phyloP scores from a whole-genome alignment of 1,140 invertebrate genomes.

The Nasonia vitripennis region DNA sequence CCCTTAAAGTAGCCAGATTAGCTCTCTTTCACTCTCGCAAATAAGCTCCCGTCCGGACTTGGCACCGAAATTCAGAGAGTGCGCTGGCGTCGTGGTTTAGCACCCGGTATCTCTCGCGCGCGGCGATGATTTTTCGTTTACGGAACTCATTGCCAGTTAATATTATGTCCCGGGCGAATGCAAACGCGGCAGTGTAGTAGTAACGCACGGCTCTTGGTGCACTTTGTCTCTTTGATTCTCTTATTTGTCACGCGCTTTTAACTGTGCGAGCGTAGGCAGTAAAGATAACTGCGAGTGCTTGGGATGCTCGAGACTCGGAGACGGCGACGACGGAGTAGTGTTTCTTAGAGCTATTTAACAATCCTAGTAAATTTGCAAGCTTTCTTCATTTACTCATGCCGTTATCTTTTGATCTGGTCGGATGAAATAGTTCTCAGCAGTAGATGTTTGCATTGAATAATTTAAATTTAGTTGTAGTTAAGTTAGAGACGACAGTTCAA shows the following conservation, averaged over 20 bases:
- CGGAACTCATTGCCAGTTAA: background rate
- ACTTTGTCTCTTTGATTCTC: background rate
- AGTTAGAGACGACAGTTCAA: background rate
- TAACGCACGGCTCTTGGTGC: background rate
- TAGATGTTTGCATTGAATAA: background rate
- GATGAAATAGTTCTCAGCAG: background rate
- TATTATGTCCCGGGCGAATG: too few species aligned
- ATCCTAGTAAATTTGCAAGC: background rate
- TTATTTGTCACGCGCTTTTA: background rate
- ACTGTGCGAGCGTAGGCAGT: background rate
- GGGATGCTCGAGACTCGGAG: too few species aligned
- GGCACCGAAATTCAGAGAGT: background rate
- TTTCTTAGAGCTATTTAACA: background rate
- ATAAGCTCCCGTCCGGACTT: background rate
- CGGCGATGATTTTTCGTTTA: background rate
- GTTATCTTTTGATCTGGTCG: too few species aligned
- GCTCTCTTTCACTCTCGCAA: background rate
- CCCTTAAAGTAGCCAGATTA: conserved; percentile 16
- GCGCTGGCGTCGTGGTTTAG: background rate
- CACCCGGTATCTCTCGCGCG: background rate
- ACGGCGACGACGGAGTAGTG: background rate
- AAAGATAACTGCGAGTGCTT: background rate
- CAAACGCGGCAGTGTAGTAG: too few species aligned
- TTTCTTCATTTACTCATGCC: background rate
- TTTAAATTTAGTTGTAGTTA: background rate